Percentiles rank a stretch among this genome's conserved stretches.
phyloP scores from a whole-genome alignment of 2,888 invertebrate genomes.

The Rhagium mordax region DNA sequence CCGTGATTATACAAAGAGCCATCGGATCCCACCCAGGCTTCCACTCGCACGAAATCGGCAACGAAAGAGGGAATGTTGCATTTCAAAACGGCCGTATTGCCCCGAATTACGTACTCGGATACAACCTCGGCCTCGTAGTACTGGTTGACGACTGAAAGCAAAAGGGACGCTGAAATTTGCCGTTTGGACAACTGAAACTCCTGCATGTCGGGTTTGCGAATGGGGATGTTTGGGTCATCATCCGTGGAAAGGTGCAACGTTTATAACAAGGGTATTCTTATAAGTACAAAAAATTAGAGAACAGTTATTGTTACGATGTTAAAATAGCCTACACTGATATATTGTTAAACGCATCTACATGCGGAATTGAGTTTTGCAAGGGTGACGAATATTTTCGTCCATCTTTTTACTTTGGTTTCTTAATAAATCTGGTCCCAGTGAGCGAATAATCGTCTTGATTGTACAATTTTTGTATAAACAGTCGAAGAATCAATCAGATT shows the following conservation, averaged over 20 bases:
- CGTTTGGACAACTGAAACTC: conserved; percentile 49
- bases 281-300: not conserved
- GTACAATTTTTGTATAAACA: too few species aligned
- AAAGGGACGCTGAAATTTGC: conserved; percentile 25
- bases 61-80: conserved; percentile 93
- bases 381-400: too few species aligned
- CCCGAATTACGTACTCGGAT: conserved; percentile 91
- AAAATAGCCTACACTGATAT: not conserved
- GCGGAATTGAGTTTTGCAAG: too few species aligned
- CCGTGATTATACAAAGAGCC: conserved; percentile 81
- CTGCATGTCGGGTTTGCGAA: not conserved
- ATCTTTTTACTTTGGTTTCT: too few species aligned
- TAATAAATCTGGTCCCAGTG: too few species aligned
- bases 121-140: conserved; percentile 89
- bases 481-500: too few species aligned
- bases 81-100: conserved; percentile 89
- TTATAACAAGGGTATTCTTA: not conserved
- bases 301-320: not conserved
- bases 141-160: conserved; percentile 86
- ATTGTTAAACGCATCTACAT: not conserved
- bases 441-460: too few species aligned
- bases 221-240: conserved; percentile 29
- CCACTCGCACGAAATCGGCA: conserved; percentile 91
- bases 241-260: conserved; percentile 51
- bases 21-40: conserved; percentile 82